Evolutionary conservation across 2,113 vertebrate species (phyloP).

Genomic region (Tyrannus savana): DNA sequence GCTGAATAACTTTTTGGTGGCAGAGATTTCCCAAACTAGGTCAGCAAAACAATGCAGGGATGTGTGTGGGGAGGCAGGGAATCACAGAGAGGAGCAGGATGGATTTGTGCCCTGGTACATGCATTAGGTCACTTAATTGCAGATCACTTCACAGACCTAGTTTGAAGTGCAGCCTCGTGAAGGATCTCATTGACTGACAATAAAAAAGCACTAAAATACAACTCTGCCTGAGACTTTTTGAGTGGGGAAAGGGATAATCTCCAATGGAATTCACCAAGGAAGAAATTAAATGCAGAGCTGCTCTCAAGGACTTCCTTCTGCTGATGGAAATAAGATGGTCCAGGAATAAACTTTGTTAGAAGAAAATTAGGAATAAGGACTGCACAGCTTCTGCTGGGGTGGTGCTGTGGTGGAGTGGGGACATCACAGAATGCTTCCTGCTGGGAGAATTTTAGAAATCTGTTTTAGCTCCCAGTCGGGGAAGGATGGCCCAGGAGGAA

Average conservation of each 20-base stretch:
- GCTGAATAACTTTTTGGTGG: neutral
- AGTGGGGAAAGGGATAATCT: neutral
- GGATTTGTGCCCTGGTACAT: neutral
- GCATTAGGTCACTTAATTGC: neutral
- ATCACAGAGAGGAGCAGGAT: neutral
- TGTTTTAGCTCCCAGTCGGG: neutral
- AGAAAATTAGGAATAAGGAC: neutral
- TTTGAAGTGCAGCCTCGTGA: neutral
- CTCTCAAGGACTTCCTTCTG: neutral
- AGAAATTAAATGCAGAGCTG: neutral
- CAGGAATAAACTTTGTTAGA: neutral
- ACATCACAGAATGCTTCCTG: neutral
- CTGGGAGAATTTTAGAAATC: slow-evolving; percentile 1
- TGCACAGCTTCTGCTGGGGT: neutral
- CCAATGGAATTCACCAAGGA: neutral
- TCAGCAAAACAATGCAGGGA: neutral
- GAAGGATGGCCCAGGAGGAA: slow-evolving; percentile 5
- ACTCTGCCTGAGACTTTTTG: neutral
- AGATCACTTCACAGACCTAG: neutral
- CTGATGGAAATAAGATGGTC: neutral
- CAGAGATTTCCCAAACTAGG: neutral
- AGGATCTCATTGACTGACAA: neutral
- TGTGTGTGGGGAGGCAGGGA: neutral
- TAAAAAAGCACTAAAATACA: neutral
- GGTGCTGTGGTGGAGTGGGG: neutral